Evolutionary conservation across 2,888 invertebrate species (phyloP).

Genomic region (Philopedon plagiatum): DNA sequence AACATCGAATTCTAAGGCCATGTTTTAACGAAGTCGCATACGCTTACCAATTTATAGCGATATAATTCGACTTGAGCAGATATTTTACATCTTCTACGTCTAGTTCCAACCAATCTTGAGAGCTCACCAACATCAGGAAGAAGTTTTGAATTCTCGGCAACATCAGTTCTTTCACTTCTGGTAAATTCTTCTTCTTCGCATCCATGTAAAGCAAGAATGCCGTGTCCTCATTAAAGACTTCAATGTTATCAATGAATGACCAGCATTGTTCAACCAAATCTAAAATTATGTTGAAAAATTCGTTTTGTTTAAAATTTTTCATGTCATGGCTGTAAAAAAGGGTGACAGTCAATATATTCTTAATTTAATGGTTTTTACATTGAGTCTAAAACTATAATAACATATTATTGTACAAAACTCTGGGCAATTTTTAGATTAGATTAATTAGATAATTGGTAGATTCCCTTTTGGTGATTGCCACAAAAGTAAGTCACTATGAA

Average conservation of each 20-base stretch:
- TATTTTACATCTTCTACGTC: conserved; percentile 77
- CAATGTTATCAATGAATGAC: conserved; percentile 80
- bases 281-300: conserved; percentile 57
- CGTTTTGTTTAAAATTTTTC: background rate
- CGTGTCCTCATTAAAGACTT: conserved; percentile 81
- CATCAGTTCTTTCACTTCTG: conserved; percentile 80
- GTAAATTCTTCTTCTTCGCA: conserved; percentile 71
- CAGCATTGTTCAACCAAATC: conserved; percentile 84
- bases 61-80: conserved; percentile 80
- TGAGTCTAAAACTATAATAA: no score
- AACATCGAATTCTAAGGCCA: no score
- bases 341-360: no score
- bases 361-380: no score
- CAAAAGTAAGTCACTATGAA: no score
- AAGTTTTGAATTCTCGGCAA: conserved; percentile 82
- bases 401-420: no score
- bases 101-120: conserved; percentile 80
- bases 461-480: no score
- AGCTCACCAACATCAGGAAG: conserved; percentile 83
- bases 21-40: no score
- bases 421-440: no score
- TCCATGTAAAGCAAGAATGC: conserved; percentile 78
- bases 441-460: no score
- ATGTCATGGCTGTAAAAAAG: no score
- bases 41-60: conserved; percentile 80